These are phyloP conservation scores for Acanthosoma haemorrhoidale DNA, from an alignment of 2,888 invertebrate species.

Conservation along the genomic window DNA sequence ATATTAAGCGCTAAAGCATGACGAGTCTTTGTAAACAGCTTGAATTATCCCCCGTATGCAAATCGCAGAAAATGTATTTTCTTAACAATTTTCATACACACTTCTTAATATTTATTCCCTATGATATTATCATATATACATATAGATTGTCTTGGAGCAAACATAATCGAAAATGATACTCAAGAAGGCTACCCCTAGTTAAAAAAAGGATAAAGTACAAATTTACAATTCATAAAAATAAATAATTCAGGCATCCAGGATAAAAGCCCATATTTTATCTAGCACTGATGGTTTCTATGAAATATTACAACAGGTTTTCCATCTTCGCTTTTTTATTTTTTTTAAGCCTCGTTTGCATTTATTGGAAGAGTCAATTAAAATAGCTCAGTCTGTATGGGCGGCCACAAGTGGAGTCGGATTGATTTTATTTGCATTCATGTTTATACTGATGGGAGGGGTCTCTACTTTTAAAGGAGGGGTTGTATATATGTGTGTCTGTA, in stretches of 20 bases:
- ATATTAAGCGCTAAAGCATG: too few relatives aligned
- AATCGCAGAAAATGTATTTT: too few relatives aligned
- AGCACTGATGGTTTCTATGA: not conserved
- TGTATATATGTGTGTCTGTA: too few relatives aligned
- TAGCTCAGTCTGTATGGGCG: not conserved
- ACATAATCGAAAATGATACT: not conserved
- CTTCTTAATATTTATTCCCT: too few relatives aligned
- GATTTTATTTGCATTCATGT: not conserved
- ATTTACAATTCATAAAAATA: not conserved
- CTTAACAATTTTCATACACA: too few relatives aligned
- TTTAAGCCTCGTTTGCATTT: not conserved
- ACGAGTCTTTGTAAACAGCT: too few relatives aligned
- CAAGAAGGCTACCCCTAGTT: not conserved
- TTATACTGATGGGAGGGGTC: too few relatives aligned
- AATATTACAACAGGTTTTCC: not conserved
- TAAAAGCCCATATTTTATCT: not conserved
- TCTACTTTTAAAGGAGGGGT: too few relatives aligned
- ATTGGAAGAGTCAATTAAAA: constrained; percentile 4
- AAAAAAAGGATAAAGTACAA: not conserved
- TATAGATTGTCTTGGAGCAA: not conserved
- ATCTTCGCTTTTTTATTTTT: not conserved
- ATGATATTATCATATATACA: not conserved
- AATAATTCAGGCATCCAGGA: not conserved
- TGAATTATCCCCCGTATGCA: too few relatives aligned
- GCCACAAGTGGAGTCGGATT: not conserved